Base-by-base conservation (phyloP, 2,113 vertebrate genomes). In the Psettodes erumei region DNA sequence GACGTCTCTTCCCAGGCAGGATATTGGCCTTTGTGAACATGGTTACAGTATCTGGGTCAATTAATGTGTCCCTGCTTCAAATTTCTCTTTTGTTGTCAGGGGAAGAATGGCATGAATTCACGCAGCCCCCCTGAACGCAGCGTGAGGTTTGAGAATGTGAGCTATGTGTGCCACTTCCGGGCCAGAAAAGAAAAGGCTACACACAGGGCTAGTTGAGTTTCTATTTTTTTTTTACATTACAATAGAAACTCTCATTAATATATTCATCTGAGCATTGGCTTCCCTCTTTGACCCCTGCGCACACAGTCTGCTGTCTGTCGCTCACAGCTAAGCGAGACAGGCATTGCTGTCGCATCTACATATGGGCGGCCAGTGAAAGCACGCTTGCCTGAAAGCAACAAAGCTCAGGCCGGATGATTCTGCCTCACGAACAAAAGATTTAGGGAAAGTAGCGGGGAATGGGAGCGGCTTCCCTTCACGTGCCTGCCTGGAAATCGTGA, bases 11-110 rank as follows among this genome's bases (percentile, higher is more conserved):
- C 79, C 40, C 75, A 75, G 76, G 73, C 88, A 86, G 89, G 89
- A 89, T 89, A 89, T 85, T 85, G 88, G 89, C 71, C 88, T 90
- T 89, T 88, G 89, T 91, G 84, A 89, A 90, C 86, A 84, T 35
- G 56, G 85, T 71, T 82, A 88, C 81, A 90, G 76, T 90, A 91
- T 92, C 76, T 90, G 90, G 89, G 91, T 90, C 88, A 92, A 89
- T 92, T 90, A 91, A 84, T 66, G 43, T 83, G 67, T 75, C 86
- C 71, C 70, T 84, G 89, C 85, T 65, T 90, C 89, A 89, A 84
- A 87, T 84, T 77, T 87, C 81, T 56, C 84, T 88, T 85, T 82
- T 89, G 86, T 89, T 88, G 86, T 85, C 84, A 32, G 62, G 68
- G 70, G 65, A 81, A 88, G 79, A 84, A 91, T 79, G 45, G 67